A percentile compares a stretch with the other conserved stretches of the same genome.
Conservation (phyloP, 2,888 invertebrate genomes). For the Sympetrum striolatum region DNA sequence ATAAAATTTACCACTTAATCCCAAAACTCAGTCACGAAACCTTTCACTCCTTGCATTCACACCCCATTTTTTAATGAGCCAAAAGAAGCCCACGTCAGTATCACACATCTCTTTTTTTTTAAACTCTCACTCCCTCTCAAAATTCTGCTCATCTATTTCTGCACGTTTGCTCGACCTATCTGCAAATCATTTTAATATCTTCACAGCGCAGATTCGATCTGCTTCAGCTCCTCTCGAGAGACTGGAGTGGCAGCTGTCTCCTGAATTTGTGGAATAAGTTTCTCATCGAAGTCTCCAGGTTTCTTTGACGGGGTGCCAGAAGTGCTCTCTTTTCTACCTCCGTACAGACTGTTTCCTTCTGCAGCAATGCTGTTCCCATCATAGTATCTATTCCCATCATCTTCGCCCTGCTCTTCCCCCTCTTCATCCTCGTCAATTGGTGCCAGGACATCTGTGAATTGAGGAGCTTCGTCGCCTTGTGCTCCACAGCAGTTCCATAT, state of each 20-base stretch:
- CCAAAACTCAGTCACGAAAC: neutral
- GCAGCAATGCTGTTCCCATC: conserved; percentile 22
- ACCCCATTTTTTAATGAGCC: conserved; percentile 1
- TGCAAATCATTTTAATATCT: conserved; percentile 45
- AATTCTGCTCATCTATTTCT: conserved; percentile 28
- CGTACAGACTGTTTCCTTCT: conserved; percentile 15
- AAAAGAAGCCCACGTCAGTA: conserved; percentile 28
- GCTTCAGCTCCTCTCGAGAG: conserved; percentile 65
- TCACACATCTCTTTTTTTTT: conserved; percentile 18
- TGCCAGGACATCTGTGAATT: conserved; percentile 74
- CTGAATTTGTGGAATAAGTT: conserved; percentile 72
- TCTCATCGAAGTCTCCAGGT: neutral
- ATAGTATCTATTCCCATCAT: conserved; percentile 58
- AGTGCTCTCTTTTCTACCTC: conserved; percentile 21
- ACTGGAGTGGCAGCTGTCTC: conserved; percentile 77
- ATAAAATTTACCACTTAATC: neutral
- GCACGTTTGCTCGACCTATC: conserved; percentile 45
- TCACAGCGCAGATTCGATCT: conserved; percentile 78
- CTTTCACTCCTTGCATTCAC: conserved; percentile 23
- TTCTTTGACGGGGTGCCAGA: conserved; percentile 9
- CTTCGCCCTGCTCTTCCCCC: conserved; percentile 75
- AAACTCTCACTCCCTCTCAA: neutral
- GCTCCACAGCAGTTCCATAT: conserved; percentile 58
- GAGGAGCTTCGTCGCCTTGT: conserved; percentile 68
- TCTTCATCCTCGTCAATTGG: conserved; percentile 79